Evolutionary conservation across 2,113 vertebrate species (phyloP).

Genomic region (Labrus mixtus): DNA sequence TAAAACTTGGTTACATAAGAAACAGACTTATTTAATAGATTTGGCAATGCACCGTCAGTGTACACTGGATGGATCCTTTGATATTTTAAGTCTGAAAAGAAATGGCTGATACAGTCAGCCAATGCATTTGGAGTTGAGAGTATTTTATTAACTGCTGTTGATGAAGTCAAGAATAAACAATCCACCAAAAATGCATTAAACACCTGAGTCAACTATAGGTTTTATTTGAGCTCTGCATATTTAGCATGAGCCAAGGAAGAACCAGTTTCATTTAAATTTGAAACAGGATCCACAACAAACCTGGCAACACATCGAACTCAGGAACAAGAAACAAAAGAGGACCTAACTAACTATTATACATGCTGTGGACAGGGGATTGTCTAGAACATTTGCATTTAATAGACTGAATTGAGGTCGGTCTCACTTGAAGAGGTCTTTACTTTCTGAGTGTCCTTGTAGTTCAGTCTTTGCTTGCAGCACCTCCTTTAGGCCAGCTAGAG

Average conservation of each 20-base stretch:
- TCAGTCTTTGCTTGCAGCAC: constrained; percentile 15
- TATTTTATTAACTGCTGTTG: too few relatives aligned
- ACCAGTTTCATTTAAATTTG: not conserved
- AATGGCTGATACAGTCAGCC: not conserved
- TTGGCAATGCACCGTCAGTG: not conserved
- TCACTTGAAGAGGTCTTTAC: too few relatives aligned
- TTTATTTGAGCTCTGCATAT: too few relatives aligned
- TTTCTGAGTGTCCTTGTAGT: not conserved
- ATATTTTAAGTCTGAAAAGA: not conserved
- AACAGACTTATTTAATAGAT: not conserved
- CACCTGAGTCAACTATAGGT: too few relatives aligned
- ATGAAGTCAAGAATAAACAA: too few relatives aligned
- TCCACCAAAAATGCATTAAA: too few relatives aligned
- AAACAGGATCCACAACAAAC: not conserved
- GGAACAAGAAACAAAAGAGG: not conserved
- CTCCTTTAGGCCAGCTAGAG: constrained; percentile 25
- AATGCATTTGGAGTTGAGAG: too few relatives aligned
- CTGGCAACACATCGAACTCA: not conserved
- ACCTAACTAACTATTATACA: not conserved
- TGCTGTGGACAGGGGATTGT: not conserved
- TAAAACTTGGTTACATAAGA: not conserved
- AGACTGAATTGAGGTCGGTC: not conserved
- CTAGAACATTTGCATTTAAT: not conserved
- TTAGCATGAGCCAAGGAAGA: not conserved
- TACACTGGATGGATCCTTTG: not conserved